Evolutionary conservation across 2,797 vertebrate genomes (phyloP), one percentile per base, ranked within the genome.

Genomic region (Nyctibius grandis): DNA sequence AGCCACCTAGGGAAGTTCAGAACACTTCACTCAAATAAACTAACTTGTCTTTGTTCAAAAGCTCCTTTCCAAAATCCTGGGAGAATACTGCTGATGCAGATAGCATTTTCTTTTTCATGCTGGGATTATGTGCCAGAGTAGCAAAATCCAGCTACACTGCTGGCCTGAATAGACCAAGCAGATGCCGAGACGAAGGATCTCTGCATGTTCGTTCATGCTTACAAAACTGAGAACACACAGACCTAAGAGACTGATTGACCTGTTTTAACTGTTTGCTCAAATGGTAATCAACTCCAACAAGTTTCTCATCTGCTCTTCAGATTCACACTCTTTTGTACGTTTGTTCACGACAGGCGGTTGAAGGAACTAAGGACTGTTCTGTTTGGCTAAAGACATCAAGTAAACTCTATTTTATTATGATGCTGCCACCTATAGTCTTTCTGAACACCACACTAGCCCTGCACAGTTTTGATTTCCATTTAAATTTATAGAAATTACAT

Each of bases 401-500:
- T 51, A 85, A 94, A 68, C 25, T 69, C 38, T 88, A 47, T 89
- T 94, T 93, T 72, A 91, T 84, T 91, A 91, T 81, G 72, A 89
- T 92, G 69, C 94, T 95, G 89, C 89, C 95, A 93, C 53, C 85
- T 94, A 84, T 88, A 75, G 95, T 78, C 83, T 89, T 75, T 81
- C 50, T 88, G 85, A 88, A 86, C 20, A 70, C 15, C 53, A 47
- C 29, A 63, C 20, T 47, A 44, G 6, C 12, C 20, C 68, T 50
- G 22, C 38, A 74, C 13, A 68, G 33, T 53, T 93, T 53, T 40
- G 42, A 89, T 85, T 79, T 36, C 11, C 12, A 28, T 78, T 72
- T 72, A 40, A 33, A 60, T 77, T 74, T 65, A 68, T 36, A 54
- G 48, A 93, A 81, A 75, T 20, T 7, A 9, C 9, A 44, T 9